These are phyloP conservation scores for Anticlea derivata DNA, from an alignment of 2,888 invertebrate genomes.

Conservation along the genomic window DNA sequence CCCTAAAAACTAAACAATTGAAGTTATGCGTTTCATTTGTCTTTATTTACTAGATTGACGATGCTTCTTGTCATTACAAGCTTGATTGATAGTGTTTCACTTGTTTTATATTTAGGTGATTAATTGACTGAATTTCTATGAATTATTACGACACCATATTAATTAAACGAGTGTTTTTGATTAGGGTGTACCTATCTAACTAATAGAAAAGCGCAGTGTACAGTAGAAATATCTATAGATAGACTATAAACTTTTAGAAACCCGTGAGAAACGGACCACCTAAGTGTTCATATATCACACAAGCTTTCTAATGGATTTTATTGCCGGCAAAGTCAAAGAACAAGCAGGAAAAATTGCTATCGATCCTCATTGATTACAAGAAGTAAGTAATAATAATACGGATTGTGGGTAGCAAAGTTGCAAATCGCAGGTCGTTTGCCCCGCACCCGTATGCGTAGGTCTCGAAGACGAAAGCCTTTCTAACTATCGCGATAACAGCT, in stretches of 20 bases:
- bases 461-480: slow-evolving; percentile 26
- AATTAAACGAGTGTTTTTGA: no score
- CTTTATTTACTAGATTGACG: slow-evolving; percentile 37
- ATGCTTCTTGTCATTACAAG: slow-evolving; percentile 33
- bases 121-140: slow-evolving; percentile 18
- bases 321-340: slow-evolving; percentile 9
- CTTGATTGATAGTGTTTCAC: slow-evolving; percentile 42
- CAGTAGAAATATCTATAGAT: neutral
- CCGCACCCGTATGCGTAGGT: slow-evolving; percentile 58
- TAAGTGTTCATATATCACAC: slow-evolving; percentile 45
- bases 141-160: slow-evolving; percentile 11
- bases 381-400: slow-evolving; percentile 10
- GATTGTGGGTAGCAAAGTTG: slow-evolving; percentile 52
- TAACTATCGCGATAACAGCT: slow-evolving; percentile 27
- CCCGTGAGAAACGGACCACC: slow-evolving; percentile 45
- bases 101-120: slow-evolving; percentile 17
- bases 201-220: no score
- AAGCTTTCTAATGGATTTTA: slow-evolving; percentile 47
- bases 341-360: slow-evolving; percentile 13
- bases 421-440: slow-evolving; percentile 62
- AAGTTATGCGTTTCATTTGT: slow-evolving; percentile 38
- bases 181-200: no score
- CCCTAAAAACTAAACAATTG: neutral
- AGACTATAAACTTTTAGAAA: slow-evolving; percentile 1
- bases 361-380: slow-evolving; percentile 3